phyloP scores from a whole-genome alignment of 2,797 vertebrate species.

The Darevskia mixta region DNA sequence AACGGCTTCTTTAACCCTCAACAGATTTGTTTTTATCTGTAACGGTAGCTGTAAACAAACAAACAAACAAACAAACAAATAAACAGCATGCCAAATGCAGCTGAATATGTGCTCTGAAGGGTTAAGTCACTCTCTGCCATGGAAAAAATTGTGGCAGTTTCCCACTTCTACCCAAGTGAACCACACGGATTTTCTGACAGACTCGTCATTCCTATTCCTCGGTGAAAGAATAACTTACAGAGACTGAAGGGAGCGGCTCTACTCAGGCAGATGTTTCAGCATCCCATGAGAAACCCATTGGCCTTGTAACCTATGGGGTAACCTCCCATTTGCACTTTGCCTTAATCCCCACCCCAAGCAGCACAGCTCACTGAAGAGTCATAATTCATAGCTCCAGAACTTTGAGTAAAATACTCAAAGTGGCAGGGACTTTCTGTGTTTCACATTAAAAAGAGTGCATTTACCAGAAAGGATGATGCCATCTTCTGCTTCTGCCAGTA shows the following conservation, averaged over 20 bases:
- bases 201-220: slow-evolving; percentile 4
- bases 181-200: slow-evolving; percentile 19
- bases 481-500: not conserved
- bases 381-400: slow-evolving; percentile 35
- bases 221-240: slow-evolving; percentile 17
- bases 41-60: not conserved
- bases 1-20: not conserved
- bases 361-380: slow-evolving; percentile 44
- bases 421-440: not conserved
- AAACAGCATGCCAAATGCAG: not conserved
- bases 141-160: slow-evolving; percentile 13
- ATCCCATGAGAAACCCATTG: slow-evolving; percentile 20
- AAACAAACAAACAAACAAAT: no score
- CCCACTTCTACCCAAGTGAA: slow-evolving; percentile 25
- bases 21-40: not conserved
- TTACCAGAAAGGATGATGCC: slow-evolving; percentile 32
- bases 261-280: slow-evolving; percentile 9
- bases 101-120: not conserved
- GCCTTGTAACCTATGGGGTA: slow-evolving; percentile 42
- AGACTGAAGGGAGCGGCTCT: slow-evolving; percentile 14
- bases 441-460: slow-evolving; percentile 15
- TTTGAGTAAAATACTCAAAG: slow-evolving; percentile 36
- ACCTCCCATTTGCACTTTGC: slow-evolving; percentile 18
- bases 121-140: not conserved
- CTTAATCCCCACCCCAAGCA: not conserved